These are phyloP conservation scores for Zygothrica quintamaculata DNA, from an alignment of 2,888 invertebrate species.

Conservation along the genomic window DNA sequence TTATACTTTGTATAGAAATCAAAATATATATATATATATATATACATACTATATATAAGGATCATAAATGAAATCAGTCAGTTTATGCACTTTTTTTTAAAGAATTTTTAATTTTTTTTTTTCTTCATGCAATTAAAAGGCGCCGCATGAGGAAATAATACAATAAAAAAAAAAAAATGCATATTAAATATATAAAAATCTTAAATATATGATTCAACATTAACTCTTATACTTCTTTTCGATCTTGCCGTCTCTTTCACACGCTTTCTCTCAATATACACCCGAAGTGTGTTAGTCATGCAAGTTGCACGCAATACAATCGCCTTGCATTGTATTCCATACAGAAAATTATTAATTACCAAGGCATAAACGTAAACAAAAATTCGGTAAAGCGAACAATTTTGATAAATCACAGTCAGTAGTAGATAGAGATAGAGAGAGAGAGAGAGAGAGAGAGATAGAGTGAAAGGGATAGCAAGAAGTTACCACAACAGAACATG, in stretches of 20 bases:
- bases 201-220: conserved; percentile 25
- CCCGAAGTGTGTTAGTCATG: too few species aligned
- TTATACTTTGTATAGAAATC: too few species aligned
- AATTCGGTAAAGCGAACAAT: conserved; percentile 59
- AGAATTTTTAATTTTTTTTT: too few species aligned
- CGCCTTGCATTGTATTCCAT: conserved; percentile 35
- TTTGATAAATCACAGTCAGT: conserved; percentile 68
- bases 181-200: conserved; percentile 9
- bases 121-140: too few species aligned
- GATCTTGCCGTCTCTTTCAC: neutral
- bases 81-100: too few species aligned
- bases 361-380: conserved; percentile 36
- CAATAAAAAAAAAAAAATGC: too few species aligned
- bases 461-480: conserved; percentile 1
- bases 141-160: conserved; percentile 30
- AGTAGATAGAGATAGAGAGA: conserved; percentile 21
- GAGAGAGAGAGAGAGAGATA: conserved; percentile 5
- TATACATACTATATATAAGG: too few species aligned
- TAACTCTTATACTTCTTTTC: neutral
- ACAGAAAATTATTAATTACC: conserved; percentile 59
- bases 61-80: too few species aligned
- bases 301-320: conserved; percentile 37
- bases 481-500: conserved; percentile 54
- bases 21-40: too few species aligned
- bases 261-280: conserved; percentile 2